Evolutionary conservation across 2,113 vertebrate species (phyloP).

Genomic region (Beaufortia kweichowensis): DNA sequence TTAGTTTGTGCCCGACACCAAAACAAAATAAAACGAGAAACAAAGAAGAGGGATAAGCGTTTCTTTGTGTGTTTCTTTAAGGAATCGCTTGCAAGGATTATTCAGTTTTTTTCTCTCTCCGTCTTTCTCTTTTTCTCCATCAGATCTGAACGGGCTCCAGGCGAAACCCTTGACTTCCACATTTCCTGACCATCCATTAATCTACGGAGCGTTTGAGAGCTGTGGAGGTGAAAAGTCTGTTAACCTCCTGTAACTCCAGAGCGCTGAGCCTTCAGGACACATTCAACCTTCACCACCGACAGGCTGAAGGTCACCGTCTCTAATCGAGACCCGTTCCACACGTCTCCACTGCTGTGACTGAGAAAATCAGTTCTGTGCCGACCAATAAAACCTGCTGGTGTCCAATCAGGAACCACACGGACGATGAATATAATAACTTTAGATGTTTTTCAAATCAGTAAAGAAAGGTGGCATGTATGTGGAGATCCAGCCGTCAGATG

Average conservation of each 20-base stretch:
- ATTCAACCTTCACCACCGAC: background rate
- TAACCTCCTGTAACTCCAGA: background rate
- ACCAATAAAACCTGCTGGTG: no score
- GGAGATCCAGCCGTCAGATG: no score
- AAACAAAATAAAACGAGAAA: conserved; percentile 58
- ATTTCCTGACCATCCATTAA: conserved; percentile 45
- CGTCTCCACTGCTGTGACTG: no score
- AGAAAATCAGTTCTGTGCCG: no score
- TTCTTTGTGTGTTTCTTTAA: conserved; percentile 28
- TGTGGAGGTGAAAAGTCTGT: background rate
- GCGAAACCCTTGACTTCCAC: conserved; percentile 55
- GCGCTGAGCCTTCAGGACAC: background rate
- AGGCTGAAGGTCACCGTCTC: no score
- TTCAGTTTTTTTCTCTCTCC: conserved; percentile 38
- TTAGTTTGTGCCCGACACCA: background rate
- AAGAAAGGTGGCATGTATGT: no score
- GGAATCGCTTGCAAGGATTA: conserved; percentile 34
- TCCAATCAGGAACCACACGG: no score
- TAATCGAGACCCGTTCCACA: no score
- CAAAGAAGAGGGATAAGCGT: conserved; percentile 39
- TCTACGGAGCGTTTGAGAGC: conserved; percentile 36
- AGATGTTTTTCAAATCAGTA: no score
- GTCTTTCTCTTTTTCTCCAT: conserved; percentile 35
- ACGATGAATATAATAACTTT: no score
- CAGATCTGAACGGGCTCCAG: conserved; percentile 52